phyloP scores from a whole-genome alignment of 2,113 vertebrate species.

The Poeciliopsis retropinna region DNA sequence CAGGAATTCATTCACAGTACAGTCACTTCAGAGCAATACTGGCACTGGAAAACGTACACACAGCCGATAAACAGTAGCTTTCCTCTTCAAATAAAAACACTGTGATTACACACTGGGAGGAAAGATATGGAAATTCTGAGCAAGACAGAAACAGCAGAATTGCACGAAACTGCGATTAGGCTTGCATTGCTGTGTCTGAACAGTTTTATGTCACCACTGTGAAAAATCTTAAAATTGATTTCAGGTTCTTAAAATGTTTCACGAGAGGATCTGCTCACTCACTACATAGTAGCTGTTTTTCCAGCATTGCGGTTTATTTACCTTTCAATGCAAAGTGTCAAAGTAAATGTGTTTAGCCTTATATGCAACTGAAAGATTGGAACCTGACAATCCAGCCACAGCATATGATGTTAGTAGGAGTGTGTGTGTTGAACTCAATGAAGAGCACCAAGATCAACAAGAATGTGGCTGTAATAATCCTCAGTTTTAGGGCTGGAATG shows the following conservation, averaged over 20 bases:
- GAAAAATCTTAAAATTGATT: neutral
- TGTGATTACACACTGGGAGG: neutral
- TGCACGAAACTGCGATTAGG: conserved; percentile 2
- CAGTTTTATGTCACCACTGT: neutral
- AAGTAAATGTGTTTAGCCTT: conserved; percentile 5
- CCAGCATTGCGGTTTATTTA: neutral
- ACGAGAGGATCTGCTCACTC: neutral
- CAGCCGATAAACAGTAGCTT: conserved; percentile 8
- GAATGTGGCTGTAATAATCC: too few species aligned
- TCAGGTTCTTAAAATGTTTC: neutral
- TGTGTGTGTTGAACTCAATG: too few species aligned
- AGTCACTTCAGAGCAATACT: conserved; percentile 27
- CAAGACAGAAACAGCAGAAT: conserved; percentile 15
- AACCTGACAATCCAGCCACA: too few species aligned
- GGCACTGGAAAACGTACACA: conserved; percentile 30
- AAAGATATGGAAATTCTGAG: conserved; percentile 4
- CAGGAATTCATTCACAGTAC: conserved; percentile 32
- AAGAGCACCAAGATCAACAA: too few species aligned
- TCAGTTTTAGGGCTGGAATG: too few species aligned
- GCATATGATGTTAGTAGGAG: too few species aligned
- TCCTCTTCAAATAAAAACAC: conserved; percentile 18
- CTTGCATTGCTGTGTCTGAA: conserved; percentile 23
- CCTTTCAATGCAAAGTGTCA: neutral
- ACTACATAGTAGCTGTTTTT: neutral
- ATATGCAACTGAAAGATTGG: neutral